phyloP scores from a whole-genome alignment of 1,140 invertebrate species.

The Dryas iulia region DNA sequence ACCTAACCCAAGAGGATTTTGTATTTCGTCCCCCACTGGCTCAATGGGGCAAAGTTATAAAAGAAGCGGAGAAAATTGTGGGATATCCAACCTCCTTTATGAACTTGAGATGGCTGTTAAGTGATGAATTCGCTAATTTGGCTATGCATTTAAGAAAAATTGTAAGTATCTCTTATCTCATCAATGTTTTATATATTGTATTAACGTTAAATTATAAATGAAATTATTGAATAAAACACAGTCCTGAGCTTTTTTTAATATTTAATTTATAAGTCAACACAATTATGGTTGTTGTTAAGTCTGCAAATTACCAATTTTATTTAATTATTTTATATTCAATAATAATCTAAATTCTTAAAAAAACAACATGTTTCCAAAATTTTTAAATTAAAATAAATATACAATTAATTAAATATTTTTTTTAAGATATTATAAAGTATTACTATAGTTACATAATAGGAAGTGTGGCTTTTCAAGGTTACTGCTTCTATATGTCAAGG shows the following conservation, averaged over 20 bases:
- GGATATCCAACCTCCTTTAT: constrained; percentile 96
- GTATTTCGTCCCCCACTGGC: constrained; percentile 64
- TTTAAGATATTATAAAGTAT: not conserved
- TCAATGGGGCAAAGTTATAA: constrained; percentile 77
- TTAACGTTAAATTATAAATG: constrained; percentile 17
- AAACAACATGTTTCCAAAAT: no score
- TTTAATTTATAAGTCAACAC: no score
- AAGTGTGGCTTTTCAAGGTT: not conserved
- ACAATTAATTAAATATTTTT: not conserved
- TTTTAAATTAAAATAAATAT: not conserved
- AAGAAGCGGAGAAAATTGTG: constrained; percentile 95
- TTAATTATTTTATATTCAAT: no score
- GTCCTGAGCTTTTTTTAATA: no score
- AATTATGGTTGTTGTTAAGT: no score
- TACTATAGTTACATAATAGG: not conserved
- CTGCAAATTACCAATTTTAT: no score
- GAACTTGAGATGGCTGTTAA: constrained; percentile 91
- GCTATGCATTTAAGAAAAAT: constrained; percentile 92
- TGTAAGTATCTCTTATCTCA: constrained; percentile 71
- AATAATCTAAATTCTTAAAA: no score
- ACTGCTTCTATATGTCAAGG: not conserved
- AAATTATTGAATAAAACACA: not conserved
- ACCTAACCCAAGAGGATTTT: constrained; percentile 65
- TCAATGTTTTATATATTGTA: constrained; percentile 6
- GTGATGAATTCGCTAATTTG: constrained; percentile 94